A percentile compares a stretch with the other conserved stretches of the same genome.
Evolutionary conservation across 2,797 vertebrate genomes (phyloP).

Genomic region (Melanotaenia boesemani): DNA sequence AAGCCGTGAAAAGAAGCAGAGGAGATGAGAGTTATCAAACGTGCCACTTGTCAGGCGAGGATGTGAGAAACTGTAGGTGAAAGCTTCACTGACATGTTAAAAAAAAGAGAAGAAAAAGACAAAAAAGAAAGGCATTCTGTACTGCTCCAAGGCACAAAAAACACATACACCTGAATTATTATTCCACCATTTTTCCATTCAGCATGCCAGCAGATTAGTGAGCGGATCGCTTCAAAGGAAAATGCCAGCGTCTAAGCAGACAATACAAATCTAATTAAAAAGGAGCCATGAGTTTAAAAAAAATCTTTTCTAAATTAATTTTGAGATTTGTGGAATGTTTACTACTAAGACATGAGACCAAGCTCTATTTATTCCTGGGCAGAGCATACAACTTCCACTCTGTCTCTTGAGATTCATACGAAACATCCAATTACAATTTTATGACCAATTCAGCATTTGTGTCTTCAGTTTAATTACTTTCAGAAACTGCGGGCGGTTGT

Average conservation of each 20-base stretch:
- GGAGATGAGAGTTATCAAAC: constrained; percentile 92
- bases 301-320: constrained; percentile 22
- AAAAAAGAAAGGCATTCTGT: constrained; percentile 3
- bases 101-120: constrained; percentile 6
- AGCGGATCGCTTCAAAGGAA: constrained; percentile 37
- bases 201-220: constrained; percentile 41
- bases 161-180: constrained; percentile 34
- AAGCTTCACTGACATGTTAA: constrained; percentile 30
- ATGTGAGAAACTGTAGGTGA: constrained; percentile 74
- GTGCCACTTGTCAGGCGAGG: constrained; percentile 80
- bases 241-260: constrained; percentile 29
- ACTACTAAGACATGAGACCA: neutral
- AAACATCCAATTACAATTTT: neutral
- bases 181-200: constrained; percentile 21
- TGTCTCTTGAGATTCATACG: neutral
- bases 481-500: neutral
- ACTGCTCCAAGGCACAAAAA: constrained; percentile 6
- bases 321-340: neutral
- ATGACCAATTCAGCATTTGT: neutral
- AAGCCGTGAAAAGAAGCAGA: constrained; percentile 92
- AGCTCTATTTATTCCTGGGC: neutral
- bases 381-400: neutral
- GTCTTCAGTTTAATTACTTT: neutral
- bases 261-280: constrained; percentile 35
- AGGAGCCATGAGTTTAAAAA: neutral